Evolutionary conservation across 2,888 invertebrate species (phyloP), one percentile per base, ranked within the genome.

Genomic region (Hemicrepidius hirtus): DNA sequence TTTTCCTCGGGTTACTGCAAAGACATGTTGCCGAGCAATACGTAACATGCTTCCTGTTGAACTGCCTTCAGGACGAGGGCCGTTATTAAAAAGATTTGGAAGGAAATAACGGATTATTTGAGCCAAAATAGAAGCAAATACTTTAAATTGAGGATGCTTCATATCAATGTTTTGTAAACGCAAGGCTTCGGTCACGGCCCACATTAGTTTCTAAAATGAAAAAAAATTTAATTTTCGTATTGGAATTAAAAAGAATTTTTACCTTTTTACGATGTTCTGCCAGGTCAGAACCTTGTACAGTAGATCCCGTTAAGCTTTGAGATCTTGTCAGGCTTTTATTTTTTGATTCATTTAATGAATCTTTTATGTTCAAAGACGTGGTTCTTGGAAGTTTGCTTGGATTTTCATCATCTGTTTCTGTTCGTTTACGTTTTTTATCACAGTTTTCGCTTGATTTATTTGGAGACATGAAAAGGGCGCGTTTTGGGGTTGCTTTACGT

Each of bases 141-240:
- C 89, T 68, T 93, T 92, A 86, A 94, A 95, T 46, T 91, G 89
- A 0, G 91, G 89, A 78, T 95, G 93, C 0, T 88, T 89, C 87
- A 91, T 89, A 0, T 90, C 90, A 81, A 94, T 91, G 44, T 94
- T 93, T 83, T 92, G 92, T 24, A 88, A 88, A 49, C 93, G 90
- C 16, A 95, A 86, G 0, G 95, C 93, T 81, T 94, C 92, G 1
- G 94, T 92, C 3, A 95, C 94, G 0, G 95, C 94, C 94, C 94
- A 95, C 16, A 94, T 86, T 24, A 95, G 87, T 89, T 95, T 95
- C 94, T 93, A 83, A 53, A 75, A 35, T 12, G 18, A 21, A 32
- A 37, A 13, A 55, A 16, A 6, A 49, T n/a, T n/a, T n/a, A n/a
- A n/a, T n/a, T n/a, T n/a, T n/a, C n/a, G n/a, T n/a, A n/a, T n/a